These are phyloP conservation scores for Calameuta idolon DNA, from an alignment of 2,888 invertebrate species.

Conservation along the genomic window DNA sequence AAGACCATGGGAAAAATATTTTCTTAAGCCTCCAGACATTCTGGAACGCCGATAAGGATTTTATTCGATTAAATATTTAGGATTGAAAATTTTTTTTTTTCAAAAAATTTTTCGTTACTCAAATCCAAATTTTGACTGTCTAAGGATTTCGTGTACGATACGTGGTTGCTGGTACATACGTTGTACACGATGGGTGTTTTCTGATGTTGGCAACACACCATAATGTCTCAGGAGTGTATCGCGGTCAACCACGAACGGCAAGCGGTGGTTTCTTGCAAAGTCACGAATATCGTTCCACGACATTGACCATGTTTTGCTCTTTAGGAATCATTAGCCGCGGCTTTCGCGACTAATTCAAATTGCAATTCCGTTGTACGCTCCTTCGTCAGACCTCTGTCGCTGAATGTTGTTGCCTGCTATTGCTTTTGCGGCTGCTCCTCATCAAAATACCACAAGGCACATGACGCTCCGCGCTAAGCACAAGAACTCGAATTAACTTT, in stretches of 20 bases:
- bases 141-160: neutral
- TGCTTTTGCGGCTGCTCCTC: constrained; percentile 43
- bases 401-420: constrained; percentile 16
- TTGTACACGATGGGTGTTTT: neutral
- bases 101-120: neutral
- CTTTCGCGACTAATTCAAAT: constrained; percentile 65
- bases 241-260: neutral
- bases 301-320: constrained; percentile 55
- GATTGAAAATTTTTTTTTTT: too few species aligned
- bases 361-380: constrained; percentile 53
- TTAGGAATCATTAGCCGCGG: constrained; percentile 64
- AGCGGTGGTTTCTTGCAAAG: constrained; percentile 45
- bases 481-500: constrained; percentile 59
- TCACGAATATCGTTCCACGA: constrained; percentile 44
- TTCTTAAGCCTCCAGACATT: neutral
- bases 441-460: constrained; percentile 64
- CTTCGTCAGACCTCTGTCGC: constrained; percentile 24
- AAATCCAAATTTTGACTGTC: neutral
- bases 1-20: neutral
- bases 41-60: too few species aligned
- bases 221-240: neutral
- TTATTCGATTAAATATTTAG: neutral
- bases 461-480: constrained; percentile 34
- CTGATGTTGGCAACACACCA: neutral
- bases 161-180: neutral